Evolutionary conservation across 1,140 invertebrate species (phyloP).

Genomic region (Pachypsylla venusta): DNA sequence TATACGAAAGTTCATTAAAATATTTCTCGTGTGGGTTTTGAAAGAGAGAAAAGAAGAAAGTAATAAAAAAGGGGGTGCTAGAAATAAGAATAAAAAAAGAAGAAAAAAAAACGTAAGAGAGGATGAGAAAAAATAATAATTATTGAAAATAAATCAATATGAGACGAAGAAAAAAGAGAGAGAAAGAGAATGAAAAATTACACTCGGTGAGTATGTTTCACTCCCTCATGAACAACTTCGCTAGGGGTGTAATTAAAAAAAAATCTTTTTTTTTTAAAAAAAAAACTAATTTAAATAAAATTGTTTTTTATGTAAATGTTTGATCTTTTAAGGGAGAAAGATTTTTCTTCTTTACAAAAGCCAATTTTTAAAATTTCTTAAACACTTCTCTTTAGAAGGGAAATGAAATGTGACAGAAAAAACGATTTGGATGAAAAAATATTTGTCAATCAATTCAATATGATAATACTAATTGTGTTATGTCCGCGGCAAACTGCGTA

Average conservation of each 20-base stretch:
- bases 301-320: no score
- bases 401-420: no score
- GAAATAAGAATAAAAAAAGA: no score
- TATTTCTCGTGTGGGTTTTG: not conserved
- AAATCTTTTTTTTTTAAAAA: not conserved
- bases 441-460: no score
- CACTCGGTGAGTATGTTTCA: not conserved
- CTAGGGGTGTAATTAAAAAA: constrained; percentile 6
- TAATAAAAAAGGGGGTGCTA: no score
- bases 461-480: no score
- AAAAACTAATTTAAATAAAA: constrained; percentile 9
- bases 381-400: no score
- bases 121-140: not conserved
- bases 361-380: no score
- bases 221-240: not conserved
- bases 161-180: constrained; percentile 3
- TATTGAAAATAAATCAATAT: constrained; percentile 8
- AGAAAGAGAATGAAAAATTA: not conserved
- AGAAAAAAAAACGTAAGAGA: not conserved
- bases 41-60: not conserved
- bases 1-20: constrained; percentile 9
- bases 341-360: no score
- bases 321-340: no score
- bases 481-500: no score
- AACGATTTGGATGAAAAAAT: no score